These are phyloP conservation scores for Bovichtus variegatus DNA, from an alignment of 2,797 vertebrate genomes.

Conservation along the genomic window DNA sequence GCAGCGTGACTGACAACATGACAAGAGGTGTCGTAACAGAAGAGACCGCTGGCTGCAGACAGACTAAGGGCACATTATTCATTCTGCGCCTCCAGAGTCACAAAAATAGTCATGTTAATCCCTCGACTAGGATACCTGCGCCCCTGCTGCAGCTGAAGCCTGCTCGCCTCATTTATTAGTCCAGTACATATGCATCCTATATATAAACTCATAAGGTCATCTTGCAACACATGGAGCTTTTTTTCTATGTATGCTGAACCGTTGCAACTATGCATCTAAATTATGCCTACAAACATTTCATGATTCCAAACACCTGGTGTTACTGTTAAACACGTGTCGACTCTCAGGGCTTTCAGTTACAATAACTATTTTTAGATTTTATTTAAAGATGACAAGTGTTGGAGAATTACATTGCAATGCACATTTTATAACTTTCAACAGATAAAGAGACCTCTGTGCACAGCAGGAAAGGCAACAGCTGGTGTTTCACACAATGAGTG, in stretches of 20 bases:
- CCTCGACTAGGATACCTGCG: constrained; percentile 75
- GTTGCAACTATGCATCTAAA: constrained; percentile 6
- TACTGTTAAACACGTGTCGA: constrained; percentile 19
- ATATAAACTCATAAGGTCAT: constrained; percentile 66
- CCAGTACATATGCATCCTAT: constrained; percentile 69
- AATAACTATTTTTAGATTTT: constrained; percentile 44
- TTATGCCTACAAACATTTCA: neutral
- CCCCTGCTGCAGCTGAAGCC: constrained; percentile 49
- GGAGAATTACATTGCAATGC: neutral
- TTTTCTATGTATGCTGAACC: neutral
- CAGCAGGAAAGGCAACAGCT: constrained; percentile 44
- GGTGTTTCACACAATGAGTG: constrained; percentile 25
- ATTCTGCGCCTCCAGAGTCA: constrained; percentile 59
- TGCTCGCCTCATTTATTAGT: constrained; percentile 59
- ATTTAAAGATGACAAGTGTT: constrained; percentile 42
- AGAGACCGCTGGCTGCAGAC: constrained; percentile 35
- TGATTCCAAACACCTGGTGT: constrained; percentile 15
- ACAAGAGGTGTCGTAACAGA: constrained; percentile 13
- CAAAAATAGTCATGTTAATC: constrained; percentile 83
- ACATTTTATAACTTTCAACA: constrained; percentile 13
- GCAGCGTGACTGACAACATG: constrained; percentile 32
- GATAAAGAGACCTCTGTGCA: neutral
- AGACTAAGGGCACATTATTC: constrained; percentile 66
- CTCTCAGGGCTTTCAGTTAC: constrained; percentile 13
- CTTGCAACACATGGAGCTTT: constrained; percentile 7